Base-by-base conservation (phyloP, 2,113 vertebrate genomes). In the Sula dactylatra region DNA sequence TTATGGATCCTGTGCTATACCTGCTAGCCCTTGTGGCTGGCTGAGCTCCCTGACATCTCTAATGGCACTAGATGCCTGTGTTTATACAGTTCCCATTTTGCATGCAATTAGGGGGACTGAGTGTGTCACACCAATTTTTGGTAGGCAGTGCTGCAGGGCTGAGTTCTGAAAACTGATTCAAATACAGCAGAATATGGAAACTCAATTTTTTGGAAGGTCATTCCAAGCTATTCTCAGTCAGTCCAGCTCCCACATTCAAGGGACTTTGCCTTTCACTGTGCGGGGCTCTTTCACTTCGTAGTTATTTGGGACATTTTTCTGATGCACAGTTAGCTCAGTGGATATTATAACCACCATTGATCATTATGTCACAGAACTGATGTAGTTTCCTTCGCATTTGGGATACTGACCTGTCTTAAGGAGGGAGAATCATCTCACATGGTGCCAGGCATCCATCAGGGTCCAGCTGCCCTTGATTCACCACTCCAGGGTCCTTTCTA, bases 191-290 rank as follows among this genome's bases (percentile, higher is more conserved):
- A 92, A 87, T 2, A 54, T 15, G 12, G 21, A 82, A 93, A 77
- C 4, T n/a, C 4, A 0, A 3, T 7, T 49, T 58, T 88, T 67
- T 10, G 0, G 16, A 19, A 85, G 62, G 10, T 40, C 15, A 55
- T 59, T 80, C 56, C 36, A 58, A 54, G 27, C 10, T 67, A 8
- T 82, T 79, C 24, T 29, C 29, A 38, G 26, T 9, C 27, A 52
- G 10, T 42, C 32, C n/a, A 56, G 22, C 8, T 89, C 29, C 11
- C 29, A 47, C 11, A 55, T 45, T 80, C 19, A 76, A 50, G 22
- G 24, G 25, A 38, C 4, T 61, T 69, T 47, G 25, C 19, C 12
- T 76, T 82, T 80, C 32, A 62, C 1, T 5, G 13, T 38, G 25
- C n/a, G 76, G 26, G 31, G 9, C 10, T 61, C 36, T 64, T 42